A percentile compares a stretch with the other conserved stretches of the same genome.
Conservation (phyloP, 2,888 invertebrate genomes). For the Pseudoips prasinana region DNA sequence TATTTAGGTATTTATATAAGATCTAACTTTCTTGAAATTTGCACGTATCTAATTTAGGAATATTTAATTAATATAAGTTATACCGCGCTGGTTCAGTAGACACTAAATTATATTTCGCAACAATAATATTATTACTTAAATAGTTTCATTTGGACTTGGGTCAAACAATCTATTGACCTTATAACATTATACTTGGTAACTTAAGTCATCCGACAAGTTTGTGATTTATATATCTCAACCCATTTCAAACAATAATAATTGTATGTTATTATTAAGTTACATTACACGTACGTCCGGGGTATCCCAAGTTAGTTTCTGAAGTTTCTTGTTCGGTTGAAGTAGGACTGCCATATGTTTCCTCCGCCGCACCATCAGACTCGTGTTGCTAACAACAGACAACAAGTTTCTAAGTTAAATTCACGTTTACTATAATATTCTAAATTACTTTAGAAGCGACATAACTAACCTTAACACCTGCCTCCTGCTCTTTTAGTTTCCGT, state of each 20-base stretch:
- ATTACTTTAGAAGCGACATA: no score
- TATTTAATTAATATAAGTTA: no score
- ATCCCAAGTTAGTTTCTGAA: slow-evolving; percentile 62
- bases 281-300: slow-evolving; percentile 61
- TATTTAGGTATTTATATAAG: no score
- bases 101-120: no score
- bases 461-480: slow-evolving; percentile 38
- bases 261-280: slow-evolving; percentile 33
- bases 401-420: slow-evolving; percentile 24
- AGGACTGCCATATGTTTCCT: slow-evolving; percentile 39
- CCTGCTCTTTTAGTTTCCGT: slow-evolving; percentile 63
- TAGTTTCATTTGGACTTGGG: no score
- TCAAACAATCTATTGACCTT: slow-evolving; percentile 20
- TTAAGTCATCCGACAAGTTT: slow-evolving; percentile 27
- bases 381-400: slow-evolving; percentile 37
- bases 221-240: slow-evolving; percentile 32
- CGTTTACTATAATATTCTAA: slow-evolving; percentile 7
- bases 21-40: no score
- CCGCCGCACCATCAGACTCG: slow-evolving; percentile 25
- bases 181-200: slow-evolving; percentile 21
- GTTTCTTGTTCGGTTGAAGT: slow-evolving; percentile 58
- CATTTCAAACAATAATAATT: slow-evolving; percentile 28
- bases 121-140: no score
- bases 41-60: no score
- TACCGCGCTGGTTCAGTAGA: no score